phyloP scores from a whole-genome alignment of 2,113 vertebrate species.

The Sula dactylatra region DNA sequence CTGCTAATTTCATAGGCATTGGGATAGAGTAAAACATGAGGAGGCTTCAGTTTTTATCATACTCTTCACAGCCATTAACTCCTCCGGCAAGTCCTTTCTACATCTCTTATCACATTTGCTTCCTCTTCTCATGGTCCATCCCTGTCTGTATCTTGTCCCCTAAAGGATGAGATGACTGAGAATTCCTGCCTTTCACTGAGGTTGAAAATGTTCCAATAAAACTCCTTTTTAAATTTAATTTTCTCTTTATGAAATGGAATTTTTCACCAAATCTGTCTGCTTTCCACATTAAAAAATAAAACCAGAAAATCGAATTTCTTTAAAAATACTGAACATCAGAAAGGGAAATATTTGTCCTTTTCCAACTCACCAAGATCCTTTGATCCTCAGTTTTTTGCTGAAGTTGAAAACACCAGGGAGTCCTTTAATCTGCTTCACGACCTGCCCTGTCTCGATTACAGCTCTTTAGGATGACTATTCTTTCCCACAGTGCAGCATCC shows the following conservation, averaged over 20 bases:
- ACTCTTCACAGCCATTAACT: background rate
- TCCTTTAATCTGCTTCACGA: background rate
- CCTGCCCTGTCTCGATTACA: background rate
- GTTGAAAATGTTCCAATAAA: background rate
- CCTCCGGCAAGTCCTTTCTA: background rate
- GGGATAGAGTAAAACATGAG: background rate
- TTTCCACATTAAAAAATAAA: background rate
- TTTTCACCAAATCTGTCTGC: background rate
- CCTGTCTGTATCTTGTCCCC: background rate
- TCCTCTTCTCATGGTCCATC: background rate
- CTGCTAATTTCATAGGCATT: background rate
- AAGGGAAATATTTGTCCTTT: background rate
- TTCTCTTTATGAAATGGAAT: background rate
- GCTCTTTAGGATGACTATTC: background rate
- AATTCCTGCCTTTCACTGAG: background rate
- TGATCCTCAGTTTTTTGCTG: background rate
- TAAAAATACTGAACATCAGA: background rate
- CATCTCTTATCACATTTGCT: background rate
- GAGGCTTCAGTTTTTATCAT: background rate
- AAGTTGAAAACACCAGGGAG: background rate
- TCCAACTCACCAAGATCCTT: background rate
- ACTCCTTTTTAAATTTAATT: background rate
- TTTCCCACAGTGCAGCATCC: background rate
- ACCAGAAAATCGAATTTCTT: background rate
- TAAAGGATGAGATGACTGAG: background rate